These are phyloP conservation scores for Hedychridium roseum DNA, from an alignment of 2,888 invertebrate genomes.

Conservation along the genomic window DNA sequence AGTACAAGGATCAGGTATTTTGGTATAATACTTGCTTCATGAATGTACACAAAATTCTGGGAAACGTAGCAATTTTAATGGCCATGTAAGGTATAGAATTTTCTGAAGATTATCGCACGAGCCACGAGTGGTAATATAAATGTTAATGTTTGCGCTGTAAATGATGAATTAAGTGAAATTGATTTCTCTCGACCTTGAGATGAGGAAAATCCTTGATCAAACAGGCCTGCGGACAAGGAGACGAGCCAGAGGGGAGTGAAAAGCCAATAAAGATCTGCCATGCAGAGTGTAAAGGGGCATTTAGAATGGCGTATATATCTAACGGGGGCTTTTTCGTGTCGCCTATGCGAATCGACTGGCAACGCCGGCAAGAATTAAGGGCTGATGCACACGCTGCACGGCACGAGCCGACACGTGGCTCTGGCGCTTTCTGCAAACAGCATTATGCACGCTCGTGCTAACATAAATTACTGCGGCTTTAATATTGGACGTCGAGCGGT, in stretches of 20 bases:
- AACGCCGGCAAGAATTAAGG: slow-evolving; percentile 47
- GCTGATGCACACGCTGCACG: slow-evolving; percentile 34
- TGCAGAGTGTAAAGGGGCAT: slow-evolving; percentile 14
- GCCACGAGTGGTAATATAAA: too few relatives aligned
- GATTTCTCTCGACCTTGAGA: too few relatives aligned
- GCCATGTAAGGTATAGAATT: too few relatives aligned
- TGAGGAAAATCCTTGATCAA: background rate
- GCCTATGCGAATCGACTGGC: slow-evolving; percentile 35
- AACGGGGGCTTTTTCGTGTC: slow-evolving; percentile 21
- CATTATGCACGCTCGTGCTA: slow-evolving; percentile 62
- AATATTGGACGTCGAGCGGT: slow-evolving; percentile 54
- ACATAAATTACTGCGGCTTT: slow-evolving; percentile 63
- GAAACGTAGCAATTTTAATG: too few relatives aligned
- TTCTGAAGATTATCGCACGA: too few relatives aligned
- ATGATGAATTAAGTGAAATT: too few relatives aligned
- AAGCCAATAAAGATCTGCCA: slow-evolving; percentile 34
- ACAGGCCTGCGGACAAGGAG: background rate
- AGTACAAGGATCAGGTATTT: too few relatives aligned
- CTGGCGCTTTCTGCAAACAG: slow-evolving; percentile 58
- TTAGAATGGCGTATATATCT: slow-evolving; percentile 27
- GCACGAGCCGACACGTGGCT: slow-evolving; percentile 61
- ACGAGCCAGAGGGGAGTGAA: slow-evolving; percentile 1
- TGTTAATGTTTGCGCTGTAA: too few relatives aligned
- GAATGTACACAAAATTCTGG: too few relatives aligned
- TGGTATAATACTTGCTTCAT: too few relatives aligned